Percentiles rank a stretch among this genome's conserved stretches.
These are phyloP conservation scores for Coracias cyanogaster DNA, from an alignment of 2,797 vertebrate genomes.

Conservation along the genomic window DNA sequence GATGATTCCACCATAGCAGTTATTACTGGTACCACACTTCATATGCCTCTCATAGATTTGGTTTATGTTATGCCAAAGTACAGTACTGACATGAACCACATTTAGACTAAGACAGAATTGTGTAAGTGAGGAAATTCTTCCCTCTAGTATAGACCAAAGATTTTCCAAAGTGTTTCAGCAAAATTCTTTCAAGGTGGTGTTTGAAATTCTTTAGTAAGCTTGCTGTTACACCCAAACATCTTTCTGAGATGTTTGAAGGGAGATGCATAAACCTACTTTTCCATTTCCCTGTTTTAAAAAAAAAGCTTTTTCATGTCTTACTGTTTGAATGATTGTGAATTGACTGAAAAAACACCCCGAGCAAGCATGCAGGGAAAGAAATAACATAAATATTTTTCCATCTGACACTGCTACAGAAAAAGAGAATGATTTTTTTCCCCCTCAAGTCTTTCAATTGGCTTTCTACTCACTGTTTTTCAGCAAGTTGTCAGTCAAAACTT, in stretches of 20 bases:
- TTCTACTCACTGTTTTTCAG: background rate
- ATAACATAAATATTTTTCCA: background rate
- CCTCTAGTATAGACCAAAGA: background rate
- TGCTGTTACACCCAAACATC: background rate
- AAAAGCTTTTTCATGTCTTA: background rate
- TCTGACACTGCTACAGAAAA: background rate
- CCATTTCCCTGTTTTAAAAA: background rate
- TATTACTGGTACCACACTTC: slow-evolving; percentile 85
- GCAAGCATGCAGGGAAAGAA: background rate
- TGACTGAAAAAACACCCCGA: background rate
- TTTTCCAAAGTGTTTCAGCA: background rate
- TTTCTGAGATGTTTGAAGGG: background rate
- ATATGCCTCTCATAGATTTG: background rate
- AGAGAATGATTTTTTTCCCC: fast-evolving
- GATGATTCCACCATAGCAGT: slow-evolving; percentile 87
- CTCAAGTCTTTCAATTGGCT: background rate
- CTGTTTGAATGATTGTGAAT: background rate
- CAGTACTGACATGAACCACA: background rate
- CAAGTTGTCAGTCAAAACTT: background rate
- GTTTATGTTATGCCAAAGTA: background rate
- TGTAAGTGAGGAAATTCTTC: background rate
- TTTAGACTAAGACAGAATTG: background rate
- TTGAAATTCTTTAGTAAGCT: background rate
- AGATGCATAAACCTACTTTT: background rate
- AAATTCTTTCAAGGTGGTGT: background rate